These are phyloP conservation scores for Podarcis siculus DNA, from an alignment of 2,797 vertebrate genomes.

Conservation along the genomic window DNA sequence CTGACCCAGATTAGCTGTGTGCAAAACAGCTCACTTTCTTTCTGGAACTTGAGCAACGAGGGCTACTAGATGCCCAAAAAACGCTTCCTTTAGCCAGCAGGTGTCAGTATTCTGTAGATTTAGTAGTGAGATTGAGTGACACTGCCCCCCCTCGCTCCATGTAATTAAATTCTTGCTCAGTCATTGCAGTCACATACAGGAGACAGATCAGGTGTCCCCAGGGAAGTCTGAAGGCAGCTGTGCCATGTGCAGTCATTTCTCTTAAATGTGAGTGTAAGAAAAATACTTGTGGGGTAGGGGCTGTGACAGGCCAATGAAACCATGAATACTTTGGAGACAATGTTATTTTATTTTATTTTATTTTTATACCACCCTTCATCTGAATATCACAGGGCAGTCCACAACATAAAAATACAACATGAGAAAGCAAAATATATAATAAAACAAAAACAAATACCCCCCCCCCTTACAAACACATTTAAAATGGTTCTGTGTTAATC, in stretches of 20 bases:
- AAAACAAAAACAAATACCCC: too few species aligned
- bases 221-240: not conserved
- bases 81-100: slow-evolving; percentile 63
- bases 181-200: not conserved
- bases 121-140: slow-evolving; percentile 1
- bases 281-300: not conserved
- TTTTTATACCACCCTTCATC: too few species aligned
- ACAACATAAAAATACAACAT: too few species aligned
- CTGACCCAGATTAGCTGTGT: not conserved
- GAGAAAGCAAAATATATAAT: too few species aligned
- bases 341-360: too few species aligned
- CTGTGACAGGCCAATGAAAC: not conserved
- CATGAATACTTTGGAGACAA: not conserved
- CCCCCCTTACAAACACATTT: too few species aligned
- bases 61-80: not conserved
- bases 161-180: slow-evolving; percentile 15
- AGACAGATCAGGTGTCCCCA: slow-evolving; percentile 10
- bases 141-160: not conserved
- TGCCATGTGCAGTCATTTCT: not conserved
- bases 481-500: too few species aligned
- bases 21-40: not conserved
- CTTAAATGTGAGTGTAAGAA: not conserved
- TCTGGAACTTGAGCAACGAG: not conserved
- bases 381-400: too few species aligned
- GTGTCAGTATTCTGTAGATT: slow-evolving; percentile 69